These are phyloP conservation scores for Hofmannophila pseudospretella DNA, from an alignment of 2,888 invertebrate genomes.

Conservation along the genomic window DNA sequence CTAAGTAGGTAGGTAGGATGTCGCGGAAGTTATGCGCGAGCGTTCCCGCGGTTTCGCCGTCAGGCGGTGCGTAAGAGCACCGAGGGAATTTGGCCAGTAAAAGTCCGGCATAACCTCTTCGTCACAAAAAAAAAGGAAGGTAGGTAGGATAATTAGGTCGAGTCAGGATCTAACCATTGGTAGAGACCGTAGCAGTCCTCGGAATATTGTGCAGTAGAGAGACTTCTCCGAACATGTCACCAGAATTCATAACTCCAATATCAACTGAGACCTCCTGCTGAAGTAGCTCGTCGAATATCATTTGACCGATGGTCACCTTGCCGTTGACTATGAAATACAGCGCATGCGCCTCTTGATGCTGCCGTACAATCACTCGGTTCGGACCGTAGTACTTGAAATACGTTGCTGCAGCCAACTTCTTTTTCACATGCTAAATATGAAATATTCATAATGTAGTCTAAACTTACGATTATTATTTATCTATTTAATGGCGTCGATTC, in stretches of 20 bases:
- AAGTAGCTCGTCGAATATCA: constrained; percentile 68
- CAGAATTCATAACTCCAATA: constrained; percentile 71
- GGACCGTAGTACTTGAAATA: constrained; percentile 80
- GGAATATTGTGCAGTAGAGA: constrained; percentile 79
- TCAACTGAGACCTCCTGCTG: constrained; percentile 62
- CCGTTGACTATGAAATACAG: constrained; percentile 83
- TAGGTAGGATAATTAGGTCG: too few relatives aligned
- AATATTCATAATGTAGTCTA: too few relatives aligned
- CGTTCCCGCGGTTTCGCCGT: too few relatives aligned
- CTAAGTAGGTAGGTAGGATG: too few relatives aligned
- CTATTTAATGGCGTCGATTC: too few relatives aligned
- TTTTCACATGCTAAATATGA: constrained; percentile 71
- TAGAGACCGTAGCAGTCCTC: constrained; percentile 79
- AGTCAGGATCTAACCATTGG: constrained; percentile 65
- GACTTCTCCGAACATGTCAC: constrained; percentile 83
- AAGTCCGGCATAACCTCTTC: too few relatives aligned
- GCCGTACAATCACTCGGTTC: constrained; percentile 78
- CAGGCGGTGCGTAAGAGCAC: too few relatives aligned
- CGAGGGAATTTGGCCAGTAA: too few relatives aligned
- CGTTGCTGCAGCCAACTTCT: constrained; percentile 77
- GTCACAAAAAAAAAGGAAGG: too few relatives aligned
- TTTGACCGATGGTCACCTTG: constrained; percentile 64
- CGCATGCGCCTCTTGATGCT: constrained; percentile 77
- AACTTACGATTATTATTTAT: too few relatives aligned
- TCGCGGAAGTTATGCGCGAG: too few relatives aligned